Conservation (phyloP, 2,797 vertebrate species). For the Gymnothorax reevesii region DNA sequence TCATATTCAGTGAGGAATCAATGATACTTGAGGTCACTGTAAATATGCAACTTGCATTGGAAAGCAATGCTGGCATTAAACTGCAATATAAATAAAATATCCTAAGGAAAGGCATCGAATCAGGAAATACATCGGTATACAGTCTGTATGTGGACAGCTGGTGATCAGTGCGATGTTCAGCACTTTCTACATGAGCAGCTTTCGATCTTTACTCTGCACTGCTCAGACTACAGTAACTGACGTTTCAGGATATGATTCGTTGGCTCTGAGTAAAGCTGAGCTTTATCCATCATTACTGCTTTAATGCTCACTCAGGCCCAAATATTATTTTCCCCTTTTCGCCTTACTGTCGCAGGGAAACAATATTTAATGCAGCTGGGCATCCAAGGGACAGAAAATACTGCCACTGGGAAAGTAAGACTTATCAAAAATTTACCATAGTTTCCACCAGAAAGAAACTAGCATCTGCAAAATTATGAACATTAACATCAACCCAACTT, state of each 20-base stretch:
- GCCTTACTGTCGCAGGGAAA: not conserved
- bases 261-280: not conserved
- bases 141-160: not conserved
- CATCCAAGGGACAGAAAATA: not conserved
- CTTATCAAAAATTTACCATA: not conserved
- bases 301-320: not conserved
- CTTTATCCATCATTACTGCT: not conserved
- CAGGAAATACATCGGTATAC: too few species aligned
- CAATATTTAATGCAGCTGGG: not conserved
- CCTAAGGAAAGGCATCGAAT: too few species aligned
- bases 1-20: too few species aligned
- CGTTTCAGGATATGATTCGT: not conserved
- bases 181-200: not conserved
- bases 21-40: too few species aligned
- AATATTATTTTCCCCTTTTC: too few species aligned
- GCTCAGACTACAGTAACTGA: not conserved
- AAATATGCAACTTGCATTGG: too few species aligned
- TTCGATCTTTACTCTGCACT: not conserved
- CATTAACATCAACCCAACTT: not conserved
- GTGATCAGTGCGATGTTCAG: not conserved
- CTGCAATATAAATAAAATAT: too few species aligned
- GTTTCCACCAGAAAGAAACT: not conserved
- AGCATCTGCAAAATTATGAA: not conserved
- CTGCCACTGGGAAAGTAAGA: not conserved
- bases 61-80: too few species aligned